Percentiles rank a stretch among this genome's conserved stretches.
Conservation (phyloP, 2,888 invertebrate genomes). For the Periphyllus acericola region DNA sequence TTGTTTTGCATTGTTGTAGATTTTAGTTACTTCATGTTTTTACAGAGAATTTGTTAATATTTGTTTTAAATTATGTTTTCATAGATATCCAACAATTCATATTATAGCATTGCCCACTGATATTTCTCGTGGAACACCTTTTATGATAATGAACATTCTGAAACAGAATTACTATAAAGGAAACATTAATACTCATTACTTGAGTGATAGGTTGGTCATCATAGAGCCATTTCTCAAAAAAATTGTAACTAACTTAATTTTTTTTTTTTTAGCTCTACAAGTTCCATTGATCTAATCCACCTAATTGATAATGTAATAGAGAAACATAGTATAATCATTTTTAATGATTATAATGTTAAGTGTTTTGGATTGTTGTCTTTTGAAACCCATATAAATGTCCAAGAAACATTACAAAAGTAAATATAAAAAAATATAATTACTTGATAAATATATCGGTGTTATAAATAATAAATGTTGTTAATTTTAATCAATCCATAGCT, state of each 20-base stretch:
- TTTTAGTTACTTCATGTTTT: too few species aligned
- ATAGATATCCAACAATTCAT: slow-evolving; percentile 30
- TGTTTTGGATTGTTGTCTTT: background rate
- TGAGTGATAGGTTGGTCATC: background rate
- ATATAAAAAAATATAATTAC: background rate
- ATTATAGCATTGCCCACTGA: background rate
- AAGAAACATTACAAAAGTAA: background rate
- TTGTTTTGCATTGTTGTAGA: too few species aligned
- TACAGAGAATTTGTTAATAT: too few species aligned
- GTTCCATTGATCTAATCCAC: background rate
- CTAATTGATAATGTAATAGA: background rate
- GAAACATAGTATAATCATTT: slow-evolving; percentile 16
- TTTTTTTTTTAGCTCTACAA: background rate
- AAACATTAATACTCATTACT: background rate
- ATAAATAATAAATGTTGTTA: background rate
- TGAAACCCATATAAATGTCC: background rate
- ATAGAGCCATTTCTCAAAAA: background rate
- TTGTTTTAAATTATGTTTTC: background rate
- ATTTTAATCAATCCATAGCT: slow-evolving; percentile 1
- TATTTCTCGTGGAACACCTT: background rate
- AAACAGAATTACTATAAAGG: slow-evolving; percentile 19
- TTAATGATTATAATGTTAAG: background rate
- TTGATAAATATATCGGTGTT: background rate
- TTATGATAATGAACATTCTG: background rate
- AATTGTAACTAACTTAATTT: background rate